Percentiles rank a stretch among this genome's conserved stretches.
phyloP scores from a whole-genome alignment of 2,888 invertebrate genomes.

The Yponomeuta malinellus region DNA sequence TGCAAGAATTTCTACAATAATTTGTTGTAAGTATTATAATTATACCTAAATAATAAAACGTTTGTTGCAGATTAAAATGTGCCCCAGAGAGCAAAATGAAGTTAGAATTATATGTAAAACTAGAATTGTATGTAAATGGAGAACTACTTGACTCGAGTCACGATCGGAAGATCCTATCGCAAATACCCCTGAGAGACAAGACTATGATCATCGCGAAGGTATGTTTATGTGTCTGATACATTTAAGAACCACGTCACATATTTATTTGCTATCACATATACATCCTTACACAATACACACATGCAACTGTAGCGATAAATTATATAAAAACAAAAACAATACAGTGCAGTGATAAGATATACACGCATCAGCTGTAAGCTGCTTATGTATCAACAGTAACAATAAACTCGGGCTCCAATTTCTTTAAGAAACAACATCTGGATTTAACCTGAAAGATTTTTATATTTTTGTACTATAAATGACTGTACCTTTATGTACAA shows the following conservation, averaged over 20 bases:
- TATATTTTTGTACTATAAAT: too few relatives aligned
- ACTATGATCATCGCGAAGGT: conserved; percentile 80
- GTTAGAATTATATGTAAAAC: conserved; percentile 91
- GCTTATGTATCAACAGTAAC: too few relatives aligned
- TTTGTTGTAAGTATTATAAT: too few relatives aligned
- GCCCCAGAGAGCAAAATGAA: conserved; percentile 81
- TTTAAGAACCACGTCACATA: background rate
- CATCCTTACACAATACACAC: background rate
- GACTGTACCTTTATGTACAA: too few relatives aligned
- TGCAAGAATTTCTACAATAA: too few relatives aligned
- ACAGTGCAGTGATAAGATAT: too few relatives aligned
- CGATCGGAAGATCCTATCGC: conserved; percentile 90
- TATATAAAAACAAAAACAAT: too few relatives aligned
- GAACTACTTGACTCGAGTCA: conserved; percentile 91
- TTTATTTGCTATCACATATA: background rate
- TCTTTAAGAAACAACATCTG: too few relatives aligned
- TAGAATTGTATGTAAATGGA: conserved; percentile 93
- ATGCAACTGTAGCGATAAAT: too few relatives aligned
- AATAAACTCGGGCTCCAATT: too few relatives aligned
- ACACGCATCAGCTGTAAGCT: too few relatives aligned
- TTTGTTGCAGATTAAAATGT: conserved; percentile 59
- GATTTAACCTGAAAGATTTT: too few relatives aligned
- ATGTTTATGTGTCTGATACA: conserved; percentile 19
- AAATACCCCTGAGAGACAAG: conserved; percentile 91
- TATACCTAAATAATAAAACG: background rate